Evolutionary conservation across 1,140 invertebrate genomes (phyloP), one percentile per base, ranked within the genome.

Genomic region (Drosophila burlai): DNA sequence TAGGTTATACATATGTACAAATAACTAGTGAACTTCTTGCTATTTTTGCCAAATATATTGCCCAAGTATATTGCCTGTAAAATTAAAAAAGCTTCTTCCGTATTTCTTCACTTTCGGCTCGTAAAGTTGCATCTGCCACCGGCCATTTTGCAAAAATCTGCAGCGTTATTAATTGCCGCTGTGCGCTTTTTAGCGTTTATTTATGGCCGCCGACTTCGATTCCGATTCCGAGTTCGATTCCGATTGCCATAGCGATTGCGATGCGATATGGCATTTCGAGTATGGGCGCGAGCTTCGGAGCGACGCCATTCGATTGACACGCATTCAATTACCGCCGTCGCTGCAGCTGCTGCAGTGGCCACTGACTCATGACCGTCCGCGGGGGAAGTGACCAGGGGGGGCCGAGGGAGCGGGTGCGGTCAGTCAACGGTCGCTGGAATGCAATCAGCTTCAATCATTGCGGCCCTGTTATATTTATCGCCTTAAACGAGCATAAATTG

Each of bases 401-500:
- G 36, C 6, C 36, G 9, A 26, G n/a, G 13, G 6, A 36, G 15
- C n/a, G 49, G 40, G 57, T 58, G 62, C 26, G 52, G 58, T 79
- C 69, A 55, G 54, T 72, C 69, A 73, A 50, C 54, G 54, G 68
- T 38, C 46, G 59, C 49, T 81, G 84, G 85, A 89, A 89, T 90
- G 85, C 81, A 89, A 90, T 85, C 84, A 82, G 71, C 78, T 85
- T 90, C 79, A 90, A 90, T 90, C 85, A 90, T 64, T 62, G 62
- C 79, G 66, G 62, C 60, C 68, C 77, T 87, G 84, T 64, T 90
- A 90, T 90, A 90, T 90, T 90, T 90, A 90, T 90, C 82, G 82
- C 81, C 79, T 81, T 90, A 91, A 90, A 90, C 79, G 85, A 90
- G 71, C 85, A 90, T 90, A 90, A 90, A 90, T 90, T 90, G 81